Evolutionary conservation across 2,888 invertebrate species (phyloP), one percentile per base, ranked within the genome.

Genomic region (Chesias legatella): DNA sequence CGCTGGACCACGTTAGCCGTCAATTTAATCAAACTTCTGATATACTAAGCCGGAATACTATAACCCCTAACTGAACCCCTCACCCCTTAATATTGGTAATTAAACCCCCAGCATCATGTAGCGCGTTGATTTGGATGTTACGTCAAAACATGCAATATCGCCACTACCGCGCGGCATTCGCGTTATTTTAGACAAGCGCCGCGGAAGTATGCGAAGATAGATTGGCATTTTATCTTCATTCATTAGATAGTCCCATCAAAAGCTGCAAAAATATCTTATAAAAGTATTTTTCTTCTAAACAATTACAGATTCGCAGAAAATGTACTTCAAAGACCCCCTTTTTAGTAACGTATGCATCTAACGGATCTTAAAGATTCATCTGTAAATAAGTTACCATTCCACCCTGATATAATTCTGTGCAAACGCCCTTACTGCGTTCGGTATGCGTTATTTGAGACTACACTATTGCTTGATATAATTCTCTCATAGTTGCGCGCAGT

Each of bases 121-220:
- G 17, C 35, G 42, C 40, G 39, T 43, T 51, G 48, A 51, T 44
- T 49, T 33, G 55, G 44, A 49, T 55, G 60, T 56, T 51, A 46
- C 48, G 40, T 44, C 58, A 59, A 72, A 72, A 67, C 73, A 69
- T 72, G 68, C 70, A 73, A 73, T 73, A 69, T 63, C 57, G 63
- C 56, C 51, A 46, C 35, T 39, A 42, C 33, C 43, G 36, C 46
- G 22, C 24, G 41, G 50, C 49, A 66, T 56, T 51, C 60, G 40
- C 63, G 63, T 63, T 73, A 69, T 68, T 65, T 61, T 63, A 63
- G 56, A 69, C 43, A 24, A 51, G 7, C 11, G 6, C 6, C 29
- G 1, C 3, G 23, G 40, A 37, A 2, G 3, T 8, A 5, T 10
- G 21, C 1, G 6, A 32, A 22, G 10, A 7, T 33, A 45, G 44